Conservation (phyloP, 2,888 invertebrate species). For the Ecdyonurus torrentis region DNA sequence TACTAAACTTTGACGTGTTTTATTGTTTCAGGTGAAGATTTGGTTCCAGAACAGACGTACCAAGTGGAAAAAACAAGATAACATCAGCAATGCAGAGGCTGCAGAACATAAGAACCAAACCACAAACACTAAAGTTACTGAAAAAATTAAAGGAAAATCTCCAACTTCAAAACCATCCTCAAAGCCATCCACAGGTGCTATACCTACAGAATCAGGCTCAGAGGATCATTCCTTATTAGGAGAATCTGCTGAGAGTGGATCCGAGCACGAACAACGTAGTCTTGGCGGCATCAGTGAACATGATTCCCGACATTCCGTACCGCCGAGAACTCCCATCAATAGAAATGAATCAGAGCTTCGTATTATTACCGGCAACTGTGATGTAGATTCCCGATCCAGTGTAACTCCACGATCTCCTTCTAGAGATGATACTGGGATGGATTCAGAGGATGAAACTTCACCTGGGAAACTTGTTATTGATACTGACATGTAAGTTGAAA, state of each 20-base stretch:
- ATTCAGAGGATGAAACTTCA: neutral
- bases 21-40: constrained; percentile 57
- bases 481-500: neutral
- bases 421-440: neutral
- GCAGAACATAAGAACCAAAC: constrained; percentile 56
- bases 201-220: neutral
- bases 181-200: neutral
- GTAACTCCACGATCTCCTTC: neutral
- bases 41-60: constrained; percentile 80
- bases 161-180: neutral
- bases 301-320: neutral
- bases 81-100: constrained; percentile 74
- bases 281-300: neutral
- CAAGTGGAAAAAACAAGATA: constrained; percentile 85
- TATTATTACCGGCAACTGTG: too few species aligned
- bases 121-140: neutral
- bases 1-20: neutral
- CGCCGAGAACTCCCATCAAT: neutral
- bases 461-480: neutral
- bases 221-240: neutral
- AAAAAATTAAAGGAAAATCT: constrained; percentile 5
- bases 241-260: neutral
- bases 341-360: too few species aligned
- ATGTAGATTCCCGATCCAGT: neutral
- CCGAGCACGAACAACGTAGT: neutral